These are phyloP conservation scores for Strigops habroptila DNA, from an alignment of 2,113 vertebrate genomes.

Conservation along the genomic window DNA sequence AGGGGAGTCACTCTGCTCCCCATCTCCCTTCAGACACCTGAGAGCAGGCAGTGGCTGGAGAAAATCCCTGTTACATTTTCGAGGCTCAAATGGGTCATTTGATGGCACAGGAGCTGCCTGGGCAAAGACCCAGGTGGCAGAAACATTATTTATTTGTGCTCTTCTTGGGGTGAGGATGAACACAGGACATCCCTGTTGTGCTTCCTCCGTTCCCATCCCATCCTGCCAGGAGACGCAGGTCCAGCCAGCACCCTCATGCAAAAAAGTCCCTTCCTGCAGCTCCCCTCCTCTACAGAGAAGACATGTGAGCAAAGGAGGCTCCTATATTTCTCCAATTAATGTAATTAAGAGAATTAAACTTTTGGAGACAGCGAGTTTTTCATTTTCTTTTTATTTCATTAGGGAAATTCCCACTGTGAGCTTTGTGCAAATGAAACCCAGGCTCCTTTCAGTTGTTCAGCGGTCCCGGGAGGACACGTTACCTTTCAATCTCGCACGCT, in stretches of 20 bases:
- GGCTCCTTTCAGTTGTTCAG: slow-evolving; percentile 69
- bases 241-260: neutral
- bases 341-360: slow-evolving; percentile 81
- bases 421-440: slow-evolving; percentile 79
- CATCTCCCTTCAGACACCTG: neutral
- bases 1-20: fast-evolving
- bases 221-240: fast-evolving
- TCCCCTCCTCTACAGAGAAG: neutral
- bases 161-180: fast-evolving
- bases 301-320: neutral
- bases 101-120: neutral
- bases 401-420: slow-evolving; percentile 73
- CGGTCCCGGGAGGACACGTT: slow-evolving; percentile 70
- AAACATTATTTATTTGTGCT: neutral
- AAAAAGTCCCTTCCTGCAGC: neutral
- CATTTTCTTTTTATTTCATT: slow-evolving; percentile 83
- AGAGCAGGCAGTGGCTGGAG: neutral
- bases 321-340: slow-evolving; percentile 76
- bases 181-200: neutral
- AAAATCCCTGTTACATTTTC: neutral
- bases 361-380: slow-evolving; percentile 74
- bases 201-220: neutral
- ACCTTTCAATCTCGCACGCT: slow-evolving; percentile 75
- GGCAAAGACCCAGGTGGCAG: neutral
- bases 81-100: neutral